Evolutionary conservation across 2,797 vertebrate genomes (phyloP).

Genomic region (Harpagifer antarcticus): DNA sequence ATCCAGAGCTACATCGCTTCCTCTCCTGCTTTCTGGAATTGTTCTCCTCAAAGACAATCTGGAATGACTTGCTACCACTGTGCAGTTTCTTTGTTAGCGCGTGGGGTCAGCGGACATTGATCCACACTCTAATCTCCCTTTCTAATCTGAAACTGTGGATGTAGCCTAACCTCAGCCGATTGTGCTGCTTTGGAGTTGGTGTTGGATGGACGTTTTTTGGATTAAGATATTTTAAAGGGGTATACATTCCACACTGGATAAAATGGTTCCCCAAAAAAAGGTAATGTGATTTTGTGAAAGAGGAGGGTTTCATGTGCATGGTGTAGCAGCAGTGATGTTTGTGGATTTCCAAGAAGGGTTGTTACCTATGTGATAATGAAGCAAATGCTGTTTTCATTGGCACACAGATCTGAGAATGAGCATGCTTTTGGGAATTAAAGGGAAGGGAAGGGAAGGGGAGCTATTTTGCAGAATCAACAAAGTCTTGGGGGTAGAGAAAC

Average conservation of each 20-base stretch:
- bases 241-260: slow-evolving; percentile 61
- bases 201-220: slow-evolving; percentile 59
- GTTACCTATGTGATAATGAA: slow-evolving; percentile 27
- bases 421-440: not conserved
- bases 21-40: slow-evolving; percentile 47
- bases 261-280: slow-evolving; percentile 82
- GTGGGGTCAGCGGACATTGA: slow-evolving; percentile 49
- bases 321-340: slow-evolving; percentile 48
- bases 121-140: slow-evolving; percentile 29
- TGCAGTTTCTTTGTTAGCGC: slow-evolving; percentile 39
- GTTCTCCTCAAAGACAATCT: slow-evolving; percentile 43
- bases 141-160: slow-evolving; percentile 43
- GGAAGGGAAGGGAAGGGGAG: not conserved
- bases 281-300: slow-evolving; percentile 68
- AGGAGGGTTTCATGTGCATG: slow-evolving; percentile 50
- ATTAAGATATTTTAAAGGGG: slow-evolving; percentile 58
- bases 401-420: slow-evolving; percentile 12
- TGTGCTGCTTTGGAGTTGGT: slow-evolving; percentile 12
- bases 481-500: not conserved
- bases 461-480: not conserved
- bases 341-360: slow-evolving; percentile 13
- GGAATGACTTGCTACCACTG: slow-evolving; percentile 45
- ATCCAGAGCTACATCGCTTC: slow-evolving; percentile 26
- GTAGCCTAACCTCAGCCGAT: slow-evolving; percentile 40
- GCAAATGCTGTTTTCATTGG: slow-evolving; percentile 29